phyloP scores from a whole-genome alignment of 2,888 invertebrate species.

The Bedellia somnulentella region DNA sequence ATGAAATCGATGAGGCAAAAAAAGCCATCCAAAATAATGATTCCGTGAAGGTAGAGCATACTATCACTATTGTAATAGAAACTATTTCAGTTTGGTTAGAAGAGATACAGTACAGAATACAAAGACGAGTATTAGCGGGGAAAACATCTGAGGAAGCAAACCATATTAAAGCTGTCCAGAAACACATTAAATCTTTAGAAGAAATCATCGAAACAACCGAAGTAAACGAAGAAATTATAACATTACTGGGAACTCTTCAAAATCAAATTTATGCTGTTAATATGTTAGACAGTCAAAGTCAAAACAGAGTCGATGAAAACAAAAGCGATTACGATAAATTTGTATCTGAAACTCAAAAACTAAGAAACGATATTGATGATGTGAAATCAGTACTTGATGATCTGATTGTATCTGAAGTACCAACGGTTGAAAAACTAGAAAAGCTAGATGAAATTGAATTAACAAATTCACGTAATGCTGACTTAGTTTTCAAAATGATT shows the following conservation, averaged over 20 bases:
- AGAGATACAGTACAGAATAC: constrained; percentile 80
- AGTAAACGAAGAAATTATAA: constrained; percentile 67
- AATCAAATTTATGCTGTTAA: constrained; percentile 72
- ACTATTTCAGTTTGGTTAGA: constrained; percentile 83
- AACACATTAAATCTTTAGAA: constrained; percentile 61
- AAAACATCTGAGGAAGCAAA: constrained; percentile 25
- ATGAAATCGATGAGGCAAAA: constrained; percentile 60
- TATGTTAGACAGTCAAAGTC: constrained; percentile 56
- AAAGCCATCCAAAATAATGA: constrained; percentile 63
- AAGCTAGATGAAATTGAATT: constrained; percentile 71
- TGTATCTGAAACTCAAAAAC: constrained; percentile 62
- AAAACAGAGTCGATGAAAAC: constrained; percentile 50
- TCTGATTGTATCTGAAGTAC: constrained; percentile 63
- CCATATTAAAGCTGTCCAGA: constrained; percentile 41
- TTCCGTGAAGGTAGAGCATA: constrained; percentile 64
- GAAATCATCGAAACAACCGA: constrained; percentile 68
- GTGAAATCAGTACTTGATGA: constrained; percentile 56
- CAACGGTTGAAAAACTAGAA: constrained; percentile 68
- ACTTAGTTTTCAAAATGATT: constrained; percentile 64
- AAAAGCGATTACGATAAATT: constrained; percentile 74
- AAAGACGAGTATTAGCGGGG: constrained; percentile 24
- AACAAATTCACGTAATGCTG: constrained; percentile 64
- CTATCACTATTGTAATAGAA: constrained; percentile 74
- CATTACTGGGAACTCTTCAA: constrained; percentile 63
- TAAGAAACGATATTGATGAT: constrained; percentile 51